Evolutionary conservation across 2,113 vertebrate species (phyloP), one percentile per base, ranked within the genome.

Genomic region (Neofelis nebulosa): DNA sequence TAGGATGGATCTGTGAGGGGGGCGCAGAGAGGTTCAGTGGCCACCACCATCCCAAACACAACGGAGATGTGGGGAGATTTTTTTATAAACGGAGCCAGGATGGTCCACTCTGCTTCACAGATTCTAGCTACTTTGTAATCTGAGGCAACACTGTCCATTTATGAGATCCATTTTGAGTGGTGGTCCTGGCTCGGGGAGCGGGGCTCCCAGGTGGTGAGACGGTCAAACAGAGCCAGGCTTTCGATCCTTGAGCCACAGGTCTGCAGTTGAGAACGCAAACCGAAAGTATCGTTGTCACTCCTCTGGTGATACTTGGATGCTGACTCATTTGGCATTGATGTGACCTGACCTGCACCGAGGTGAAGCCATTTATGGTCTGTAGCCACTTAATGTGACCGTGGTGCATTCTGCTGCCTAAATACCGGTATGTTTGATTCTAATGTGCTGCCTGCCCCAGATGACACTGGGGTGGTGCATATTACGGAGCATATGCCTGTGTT

Each of bases 1-100:
- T 99, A 99, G 88, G 97, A n/a, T 48, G 23, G 14, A 5, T 29
- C 25, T 57, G 57, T 2, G 2, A 15, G 31, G 4, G 9, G 23
- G 19, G 5, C 12, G 14, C 0, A 1, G 33, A 36, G 29, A 27
- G 66, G 16, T 4, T 8, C 36, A 4, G 55, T 2, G 0, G 38
- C 69, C 57, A 4, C 16, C 15, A 5, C 21, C n/a, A 2, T 31
- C 29, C 21, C 31, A 5, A 21, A 8, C 41, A 5, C 2, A 0
- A 0, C 0, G 1, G 50, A 29, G 12, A 27, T 16, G 15, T 5
- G 27, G 78, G 27, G 33, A 55, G 52, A 23, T 23, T 18, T 19
- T n/a, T 45, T 55, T 52, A 0, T 69, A 16, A 36, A 36, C 41
- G 9, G 5, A 73, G 38, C 41, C 5, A 23, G n/a, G n/a, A 29